A percentile compares a stretch with the other conserved stretches of the same genome.
phyloP scores from a whole-genome alignment of 1,140 invertebrate species.

The Heliconius himera region DNA sequence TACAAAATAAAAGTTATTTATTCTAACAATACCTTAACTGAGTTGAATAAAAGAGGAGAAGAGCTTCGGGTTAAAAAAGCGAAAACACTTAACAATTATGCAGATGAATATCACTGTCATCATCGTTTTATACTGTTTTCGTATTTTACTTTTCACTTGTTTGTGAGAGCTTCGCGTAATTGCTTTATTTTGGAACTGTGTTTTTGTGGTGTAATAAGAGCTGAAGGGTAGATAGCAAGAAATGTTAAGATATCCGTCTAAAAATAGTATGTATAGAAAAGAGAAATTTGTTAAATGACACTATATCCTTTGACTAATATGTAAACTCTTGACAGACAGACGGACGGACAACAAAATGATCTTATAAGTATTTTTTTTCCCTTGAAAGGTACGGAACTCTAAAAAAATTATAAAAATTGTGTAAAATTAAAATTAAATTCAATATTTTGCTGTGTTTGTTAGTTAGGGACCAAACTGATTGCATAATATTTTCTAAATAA shows the following conservation, averaged over 20 bases:
- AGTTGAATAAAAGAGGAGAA: background rate
- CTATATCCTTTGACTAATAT: no score
- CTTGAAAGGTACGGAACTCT: no score
- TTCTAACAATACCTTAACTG: constrained; percentile 6
- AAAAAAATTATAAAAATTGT: no score
- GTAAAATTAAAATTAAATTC: no score
- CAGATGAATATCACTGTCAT: constrained; percentile 6
- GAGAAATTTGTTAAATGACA: no score
- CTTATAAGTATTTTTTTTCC: no score
- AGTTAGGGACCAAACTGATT: no score
- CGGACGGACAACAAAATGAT: no score
- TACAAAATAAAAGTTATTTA: background rate
- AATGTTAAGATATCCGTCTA: background rate
- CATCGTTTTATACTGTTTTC: constrained; percentile 1
- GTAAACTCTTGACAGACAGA: no score
- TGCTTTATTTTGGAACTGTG: background rate
- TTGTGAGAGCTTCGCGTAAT: background rate
- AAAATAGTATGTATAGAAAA: background rate
- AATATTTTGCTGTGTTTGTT: no score
- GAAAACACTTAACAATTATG: constrained; percentile 12
- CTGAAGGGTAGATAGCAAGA: background rate
- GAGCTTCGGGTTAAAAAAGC: constrained; percentile 2
- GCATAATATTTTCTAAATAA: no score
- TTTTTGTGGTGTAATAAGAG: background rate
- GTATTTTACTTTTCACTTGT: constrained; percentile 9